A percentile compares a stretch with the other conserved stretches of the same genome.
phyloP scores from a whole-genome alignment of 2,113 vertebrate genomes.

The Pteruthius melanotis region DNA sequence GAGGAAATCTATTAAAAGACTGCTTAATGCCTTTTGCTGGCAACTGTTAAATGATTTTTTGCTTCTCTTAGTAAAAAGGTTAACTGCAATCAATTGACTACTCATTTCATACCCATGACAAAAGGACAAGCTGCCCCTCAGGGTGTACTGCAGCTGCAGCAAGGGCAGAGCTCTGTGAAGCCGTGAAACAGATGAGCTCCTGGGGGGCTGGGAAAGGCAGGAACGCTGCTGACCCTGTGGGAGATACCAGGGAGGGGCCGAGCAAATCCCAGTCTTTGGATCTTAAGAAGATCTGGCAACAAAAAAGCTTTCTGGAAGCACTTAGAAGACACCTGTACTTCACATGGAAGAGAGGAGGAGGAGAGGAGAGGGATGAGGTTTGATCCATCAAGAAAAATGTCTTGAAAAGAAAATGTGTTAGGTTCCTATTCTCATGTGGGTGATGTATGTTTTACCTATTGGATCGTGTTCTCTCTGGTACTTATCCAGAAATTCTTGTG shows the following conservation, averaged over 20 bases:
- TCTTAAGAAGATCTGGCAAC: not conserved
- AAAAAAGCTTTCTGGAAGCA: not conserved
- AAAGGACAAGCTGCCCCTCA: not conserved
- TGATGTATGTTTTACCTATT: not conserved
- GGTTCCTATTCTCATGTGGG: not conserved
- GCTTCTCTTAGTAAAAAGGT: not conserved
- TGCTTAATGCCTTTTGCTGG: not conserved
- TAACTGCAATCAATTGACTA: not conserved
- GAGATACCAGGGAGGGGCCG: not conserved
- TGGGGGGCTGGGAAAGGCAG: not conserved
- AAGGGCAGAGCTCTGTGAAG: not conserved
- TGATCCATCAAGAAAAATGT: not conserved
- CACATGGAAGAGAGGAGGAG: not conserved
- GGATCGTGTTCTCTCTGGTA: not conserved
- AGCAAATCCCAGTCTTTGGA: not conserved
- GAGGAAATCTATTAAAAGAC: not conserved
- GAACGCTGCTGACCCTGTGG: not conserved
- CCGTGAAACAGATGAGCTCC: not conserved
- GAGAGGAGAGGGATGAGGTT: not conserved
- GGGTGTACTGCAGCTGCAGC: not conserved
- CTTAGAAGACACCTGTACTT: not conserved
- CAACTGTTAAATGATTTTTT: not conserved
- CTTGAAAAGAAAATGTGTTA: conserved; percentile 7
- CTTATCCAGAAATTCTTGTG: not conserved
- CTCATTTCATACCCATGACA: not conserved